Evolutionary conservation across 37 sponge, comb jelly and placozoan species (phyloP).

Genomic region (Aplysina aerophoba): DNA sequence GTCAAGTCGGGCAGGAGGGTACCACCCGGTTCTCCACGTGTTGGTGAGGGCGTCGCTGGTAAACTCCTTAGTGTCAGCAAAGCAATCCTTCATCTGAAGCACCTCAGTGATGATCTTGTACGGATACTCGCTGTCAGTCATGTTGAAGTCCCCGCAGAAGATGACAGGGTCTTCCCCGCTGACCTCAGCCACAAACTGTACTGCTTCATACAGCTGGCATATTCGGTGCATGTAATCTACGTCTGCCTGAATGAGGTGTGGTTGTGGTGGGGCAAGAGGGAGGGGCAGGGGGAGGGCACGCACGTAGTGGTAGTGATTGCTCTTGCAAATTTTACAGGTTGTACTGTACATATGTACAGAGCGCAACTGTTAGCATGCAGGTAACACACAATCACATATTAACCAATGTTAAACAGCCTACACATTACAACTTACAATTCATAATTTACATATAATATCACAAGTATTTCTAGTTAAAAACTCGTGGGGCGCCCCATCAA

Average conservation of each 20-base stretch:
- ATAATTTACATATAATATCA: too few relatives aligned
- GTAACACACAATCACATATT: too few relatives aligned
- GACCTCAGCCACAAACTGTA: slow-evolving; percentile 55
- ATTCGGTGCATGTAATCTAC: slow-evolving; percentile 7
- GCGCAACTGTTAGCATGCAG: too few relatives aligned
- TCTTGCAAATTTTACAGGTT: too few relatives aligned
- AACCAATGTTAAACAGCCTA: too few relatives aligned
- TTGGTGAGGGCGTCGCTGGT: slow-evolving; percentile 68
- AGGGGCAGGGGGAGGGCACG: too few relatives aligned
- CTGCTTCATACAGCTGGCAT: slow-evolving; percentile 55
- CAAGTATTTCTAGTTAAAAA: too few relatives aligned
- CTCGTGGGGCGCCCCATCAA: too few relatives aligned
- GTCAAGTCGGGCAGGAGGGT: slow-evolving; percentile 65
- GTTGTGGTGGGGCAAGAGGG: too few relatives aligned
- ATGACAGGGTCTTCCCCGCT: slow-evolving; percentile 61
- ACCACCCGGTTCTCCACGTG: neutral
- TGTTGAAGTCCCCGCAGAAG: slow-evolving; percentile 78
- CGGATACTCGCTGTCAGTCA: slow-evolving; percentile 45
- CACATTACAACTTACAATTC: too few relatives aligned
- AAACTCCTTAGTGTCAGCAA: slow-evolving; percentile 31
- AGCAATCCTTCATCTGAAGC: slow-evolving; percentile 60
- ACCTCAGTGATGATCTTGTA: slow-evolving; percentile 58
- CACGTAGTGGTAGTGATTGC: too few relatives aligned
- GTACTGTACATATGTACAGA: too few relatives aligned
- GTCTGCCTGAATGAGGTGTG: neutral